Base-by-base conservation (phyloP, 2,797 vertebrate genomes). In the Oryzias dopingdopingensis region DNA sequence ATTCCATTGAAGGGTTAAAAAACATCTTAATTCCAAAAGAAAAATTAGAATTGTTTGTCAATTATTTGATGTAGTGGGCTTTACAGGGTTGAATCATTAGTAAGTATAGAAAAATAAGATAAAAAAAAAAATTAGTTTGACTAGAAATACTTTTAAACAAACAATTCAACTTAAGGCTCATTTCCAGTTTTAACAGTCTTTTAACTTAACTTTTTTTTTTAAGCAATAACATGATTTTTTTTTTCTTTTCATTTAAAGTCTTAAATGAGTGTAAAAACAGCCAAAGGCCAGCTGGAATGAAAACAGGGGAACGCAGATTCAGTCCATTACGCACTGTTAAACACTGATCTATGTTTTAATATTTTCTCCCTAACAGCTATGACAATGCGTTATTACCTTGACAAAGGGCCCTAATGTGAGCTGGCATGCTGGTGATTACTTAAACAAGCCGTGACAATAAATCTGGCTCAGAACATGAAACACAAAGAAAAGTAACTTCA, bases 341-440 rank as follows among this genome's bases (percentile, higher is more conserved):
- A 91, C 77, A 72, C 82, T 92, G 91, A 92, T 91, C 82, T 88
- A 90, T 92, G 87, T 87, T 89, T 91, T 92, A 90, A 92, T 92
- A 91, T 91, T 91, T 89, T 84, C 88, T 74, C 83, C 83, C 87
- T 82, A 87, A 86, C 78, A 89, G 81, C 80, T 73, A 72, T 81
- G 83, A 85, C 83, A 81, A 84, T 88, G 81, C 86, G 86, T 88
- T 90, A 88, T 90, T 90, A 88, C 84, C 82, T 85, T 89, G 88
- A 91, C 79, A 79, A 84, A 84, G 77, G 77, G 74, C 77, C 80
- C 74, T 90, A 91, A 91, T 84, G 77, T 87, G 67, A 72, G 62
- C 58, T 78, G 85, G 84, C 83, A 74, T 70, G 80, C 56, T 45
- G 67, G 85, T 84, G 79, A 90, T 90, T 91, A 91, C 90, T 92